Base-by-base conservation (phyloP, 2,113 vertebrate species). In the Dissostichus mawsoni region DNA sequence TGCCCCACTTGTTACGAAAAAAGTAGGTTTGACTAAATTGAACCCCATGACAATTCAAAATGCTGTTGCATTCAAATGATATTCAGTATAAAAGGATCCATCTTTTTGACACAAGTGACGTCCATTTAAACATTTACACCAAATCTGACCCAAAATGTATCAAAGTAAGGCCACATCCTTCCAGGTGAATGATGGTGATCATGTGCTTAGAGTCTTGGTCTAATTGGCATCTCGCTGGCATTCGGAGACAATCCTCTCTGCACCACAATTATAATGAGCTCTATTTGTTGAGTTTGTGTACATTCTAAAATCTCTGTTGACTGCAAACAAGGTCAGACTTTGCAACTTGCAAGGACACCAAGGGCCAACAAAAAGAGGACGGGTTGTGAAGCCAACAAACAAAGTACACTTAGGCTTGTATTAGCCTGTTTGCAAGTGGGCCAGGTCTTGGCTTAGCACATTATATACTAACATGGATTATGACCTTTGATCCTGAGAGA, bases 371-470 rank as follows among this genome's bases (percentile, higher is more conserved):
- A 25, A 56, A 55, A 25, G 33, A 77, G 33, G 50, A 69, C 51
- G 23, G 45, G 57, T 70, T 86, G 69, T 83, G 63, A 76, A 70
- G 64, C 72, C 70, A 75, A 59, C 56, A 69, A 72, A 74, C 58
- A 70, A 25, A 67, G 71, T 57, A 71, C 61, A 78, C 23, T 48
- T 80, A 86, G 87, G 67, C 36, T 76, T 83, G 80, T 65, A 78
- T 88, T 87, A 87, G 77, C 76, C 86, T 89, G 61, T 69, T 90
- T 87, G 57, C 80, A 93, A 91, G 59, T 93, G 77, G 90, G 89
- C 84, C 88, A 93, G 65, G 81, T 85, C 78, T 77, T 87, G 59
- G 81, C 72, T 87, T 86, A 91, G 83, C 57, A 51, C 62, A 33
- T 50, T 73, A 78, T 59, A 78, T 74, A 76, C 52, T 73, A 75